Base-by-base conservation (phyloP, 1,140 invertebrate genomes). In the Monomorium pharaonis region DNA sequence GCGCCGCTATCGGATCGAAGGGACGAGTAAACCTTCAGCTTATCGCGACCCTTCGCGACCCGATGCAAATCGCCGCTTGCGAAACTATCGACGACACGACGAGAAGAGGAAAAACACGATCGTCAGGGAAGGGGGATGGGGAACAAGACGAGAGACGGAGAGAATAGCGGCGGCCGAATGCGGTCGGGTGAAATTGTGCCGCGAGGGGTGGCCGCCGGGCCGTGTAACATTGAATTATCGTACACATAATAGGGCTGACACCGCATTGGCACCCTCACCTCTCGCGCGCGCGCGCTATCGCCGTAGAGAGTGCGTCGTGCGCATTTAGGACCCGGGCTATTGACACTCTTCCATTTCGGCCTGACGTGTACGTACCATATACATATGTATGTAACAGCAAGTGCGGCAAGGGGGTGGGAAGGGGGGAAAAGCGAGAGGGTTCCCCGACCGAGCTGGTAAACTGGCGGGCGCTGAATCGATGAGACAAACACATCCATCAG, bases 401-500 rank as follows among this genome's bases (percentile, higher is more conserved):
- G 47, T 14, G 33, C 37, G 42, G 6, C 14, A 30, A 49, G 14
- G 42, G 37, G 44, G 6, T 18, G 65, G 18, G 56, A 42, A 4
- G 33, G 3, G 18, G n/a, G 18, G 14, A 24, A 27, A 27, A 24
- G 12, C 24, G 9, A 37, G 49, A 21, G 65, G 27, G 18, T 47
- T 24, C n/a, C 60, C 69, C 56, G n/a, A 47, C 44, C 24, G 88
- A 83, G 70, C 67, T 86, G 88, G 87, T 91, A 90, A 89, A 90
- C 89, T 89, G 67, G 77, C 69, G 76, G 74, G 54, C 84, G 77
- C 76, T 87, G 89, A 88, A 92, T 91, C 78, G 91, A 86, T 84
- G 84, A 86, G 85, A 85, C 91, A 92, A 92, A 92, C 89, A 92
- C 87, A 92, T 92, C 91, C 90, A 91, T 91, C 91, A 89, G 89